A percentile compares a stretch with the other conserved stretches of the same genome.
Conservation (phyloP, 1,140 invertebrate species). For the Uloborus diversus region DNA sequence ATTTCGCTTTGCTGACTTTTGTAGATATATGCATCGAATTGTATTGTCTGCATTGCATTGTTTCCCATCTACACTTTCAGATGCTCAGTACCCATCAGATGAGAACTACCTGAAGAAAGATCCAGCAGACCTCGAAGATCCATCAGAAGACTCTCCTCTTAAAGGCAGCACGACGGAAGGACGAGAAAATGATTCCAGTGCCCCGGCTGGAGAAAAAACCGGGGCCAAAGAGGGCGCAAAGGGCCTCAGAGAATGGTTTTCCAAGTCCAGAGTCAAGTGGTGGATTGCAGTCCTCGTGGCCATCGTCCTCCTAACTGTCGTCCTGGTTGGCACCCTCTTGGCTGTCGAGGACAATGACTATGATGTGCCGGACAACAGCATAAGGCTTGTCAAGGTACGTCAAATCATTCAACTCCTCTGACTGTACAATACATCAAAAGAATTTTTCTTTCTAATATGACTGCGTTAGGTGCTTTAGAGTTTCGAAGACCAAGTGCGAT, state of each 20-base stretch:
- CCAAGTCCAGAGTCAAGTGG: constrained; percentile 56
- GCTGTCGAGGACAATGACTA: constrained; percentile 46
- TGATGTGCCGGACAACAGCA: constrained; percentile 30
- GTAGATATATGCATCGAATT: too few species aligned
- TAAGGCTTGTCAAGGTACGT: constrained; percentile 45
- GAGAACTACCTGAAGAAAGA: constrained; percentile 37
- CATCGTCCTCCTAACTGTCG: constrained; percentile 35
- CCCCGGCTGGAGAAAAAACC: background rate
- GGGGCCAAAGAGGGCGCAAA: constrained; percentile 44
- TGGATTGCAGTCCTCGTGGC: constrained; percentile 53
- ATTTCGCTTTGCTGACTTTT: too few species aligned
- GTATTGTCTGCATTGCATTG: too few species aligned
- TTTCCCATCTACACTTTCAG: too few species aligned
- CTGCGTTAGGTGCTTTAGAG: too few species aligned
- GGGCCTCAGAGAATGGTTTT: constrained; percentile 49
- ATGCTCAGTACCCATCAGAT: background rate
- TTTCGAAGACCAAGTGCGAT: too few species aligned
- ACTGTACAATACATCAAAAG: too few species aligned
- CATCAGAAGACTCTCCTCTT: constrained; percentile 48
- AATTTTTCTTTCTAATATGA: too few species aligned
- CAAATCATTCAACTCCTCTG: background rate
- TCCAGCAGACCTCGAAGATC: constrained; percentile 17
- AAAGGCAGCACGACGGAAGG: constrained; percentile 28
- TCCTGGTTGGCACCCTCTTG: constrained; percentile 46
- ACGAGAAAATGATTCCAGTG: constrained; percentile 28